A percentile compares a stretch with the other conserved stretches of the same genome.
phyloP scores from a whole-genome alignment of 92 coral and sea anemone genomes.

The Epizoanthus stellaris region DNA sequence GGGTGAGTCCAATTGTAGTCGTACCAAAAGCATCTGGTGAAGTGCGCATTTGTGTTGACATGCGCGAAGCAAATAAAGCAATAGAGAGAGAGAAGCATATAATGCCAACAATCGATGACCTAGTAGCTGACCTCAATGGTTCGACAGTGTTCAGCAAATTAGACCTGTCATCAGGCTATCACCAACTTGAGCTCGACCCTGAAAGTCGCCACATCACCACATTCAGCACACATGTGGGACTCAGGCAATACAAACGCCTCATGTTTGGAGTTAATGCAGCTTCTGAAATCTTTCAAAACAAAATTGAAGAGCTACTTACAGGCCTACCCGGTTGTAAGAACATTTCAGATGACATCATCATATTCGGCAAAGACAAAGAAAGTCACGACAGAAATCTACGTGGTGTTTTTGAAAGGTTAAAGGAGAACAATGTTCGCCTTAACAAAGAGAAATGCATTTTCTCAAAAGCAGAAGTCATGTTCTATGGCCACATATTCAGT shows the following conservation, averaged over 20 bases:
- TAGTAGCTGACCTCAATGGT: slow-evolving; percentile 44
- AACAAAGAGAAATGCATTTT: slow-evolving; percentile 66
- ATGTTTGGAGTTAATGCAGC: slow-evolving; percentile 79
- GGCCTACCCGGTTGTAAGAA: slow-evolving; percentile 78
- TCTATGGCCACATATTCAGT: slow-evolving; percentile 53
- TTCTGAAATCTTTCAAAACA: slow-evolving; percentile 77
- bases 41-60: slow-evolving; percentile 62
- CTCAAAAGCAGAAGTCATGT: slow-evolving; percentile 52
- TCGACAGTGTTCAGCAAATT: slow-evolving; percentile 62
- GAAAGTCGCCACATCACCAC: slow-evolving; percentile 74
- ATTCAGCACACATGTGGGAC: slow-evolving; percentile 69
- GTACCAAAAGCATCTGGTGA: slow-evolving; percentile 73
- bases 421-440: slow-evolving; percentile 61
- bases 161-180: slow-evolving; percentile 77
- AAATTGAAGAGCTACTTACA: slow-evolving; percentile 67
- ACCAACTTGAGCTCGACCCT: slow-evolving; percentile 71
- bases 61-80: slow-evolving; percentile 41
- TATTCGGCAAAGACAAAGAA: slow-evolving; percentile 62
- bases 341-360: slow-evolving; percentile 74
- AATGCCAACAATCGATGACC: slow-evolving; percentile 59
- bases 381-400: slow-evolving; percentile 68
- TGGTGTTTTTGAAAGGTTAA: slow-evolving; percentile 51
- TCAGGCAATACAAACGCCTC: slow-evolving; percentile 66
- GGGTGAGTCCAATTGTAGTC: slow-evolving; percentile 77
- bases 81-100: slow-evolving; percentile 63